phyloP scores from a whole-genome alignment of 2,113 vertebrate species.

The Mungos mungo region DNA sequence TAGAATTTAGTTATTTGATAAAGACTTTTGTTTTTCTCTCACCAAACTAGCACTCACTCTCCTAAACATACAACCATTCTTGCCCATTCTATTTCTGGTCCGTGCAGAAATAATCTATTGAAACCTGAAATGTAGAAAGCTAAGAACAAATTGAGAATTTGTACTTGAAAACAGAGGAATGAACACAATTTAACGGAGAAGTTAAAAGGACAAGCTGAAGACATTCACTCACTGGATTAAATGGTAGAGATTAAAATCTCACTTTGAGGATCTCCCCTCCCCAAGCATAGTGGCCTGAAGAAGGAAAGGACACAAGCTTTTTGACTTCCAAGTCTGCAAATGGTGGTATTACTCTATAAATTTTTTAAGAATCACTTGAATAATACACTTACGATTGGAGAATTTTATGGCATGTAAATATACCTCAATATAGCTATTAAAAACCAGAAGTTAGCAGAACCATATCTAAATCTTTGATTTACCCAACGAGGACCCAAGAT shows the following conservation, averaged over 20 bases:
- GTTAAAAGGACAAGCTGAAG: neutral
- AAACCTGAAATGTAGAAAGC: neutral
- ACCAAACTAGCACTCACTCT: neutral
- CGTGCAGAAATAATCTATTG: neutral
- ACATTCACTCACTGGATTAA: neutral
- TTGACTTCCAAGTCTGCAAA: neutral
- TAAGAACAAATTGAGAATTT: neutral
- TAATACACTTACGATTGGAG: neutral
- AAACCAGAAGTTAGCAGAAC: neutral
- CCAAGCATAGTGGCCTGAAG: neutral
- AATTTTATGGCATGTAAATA: neutral
- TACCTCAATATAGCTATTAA: neutral
- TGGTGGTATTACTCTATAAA: neutral
- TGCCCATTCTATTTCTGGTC: neutral
- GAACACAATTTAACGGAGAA: neutral
- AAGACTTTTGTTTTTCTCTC: neutral
- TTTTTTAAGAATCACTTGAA: neutral
- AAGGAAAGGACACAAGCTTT: neutral
- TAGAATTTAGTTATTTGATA: neutral
- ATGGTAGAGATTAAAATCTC: neutral
- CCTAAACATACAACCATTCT: neutral
- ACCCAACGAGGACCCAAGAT: neutral
- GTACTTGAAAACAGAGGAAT: neutral
- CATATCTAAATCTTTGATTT: neutral
- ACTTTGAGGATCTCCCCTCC: neutral